Evolutionary conservation across 1,140 invertebrate species (phyloP).

Genomic region (Zaprionus africanus): DNA sequence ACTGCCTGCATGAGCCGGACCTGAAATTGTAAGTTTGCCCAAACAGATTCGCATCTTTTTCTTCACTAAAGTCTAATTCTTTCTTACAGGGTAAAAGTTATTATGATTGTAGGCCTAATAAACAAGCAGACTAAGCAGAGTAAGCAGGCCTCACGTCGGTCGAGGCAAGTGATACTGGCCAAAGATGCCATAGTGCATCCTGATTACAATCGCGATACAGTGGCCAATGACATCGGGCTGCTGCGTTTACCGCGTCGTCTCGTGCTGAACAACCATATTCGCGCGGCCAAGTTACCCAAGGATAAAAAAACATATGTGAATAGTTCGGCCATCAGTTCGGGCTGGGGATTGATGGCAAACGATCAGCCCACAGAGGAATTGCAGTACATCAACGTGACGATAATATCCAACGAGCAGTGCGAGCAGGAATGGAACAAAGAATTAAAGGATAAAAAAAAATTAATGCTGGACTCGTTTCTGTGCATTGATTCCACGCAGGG

Average conservation of each 20-base stretch:
- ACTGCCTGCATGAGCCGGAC: slow-evolving; percentile 46
- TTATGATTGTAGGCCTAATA: slow-evolving; percentile 31
- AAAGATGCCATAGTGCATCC: slow-evolving; percentile 37
- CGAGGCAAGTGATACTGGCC: slow-evolving; percentile 8
- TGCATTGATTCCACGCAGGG: slow-evolving; percentile 50
- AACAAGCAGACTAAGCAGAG: not conserved
- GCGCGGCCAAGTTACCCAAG: slow-evolving; percentile 39
- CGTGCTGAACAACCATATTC: slow-evolving; percentile 12
- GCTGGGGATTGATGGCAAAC: slow-evolving; percentile 52
- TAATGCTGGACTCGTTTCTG: slow-evolving; percentile 36
- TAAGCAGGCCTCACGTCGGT: not conserved
- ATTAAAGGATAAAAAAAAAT: slow-evolving; percentile 26
- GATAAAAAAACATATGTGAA: not conserved
- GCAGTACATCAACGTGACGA: slow-evolving; percentile 37
- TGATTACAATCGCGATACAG: slow-evolving; percentile 26
- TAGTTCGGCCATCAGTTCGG: slow-evolving; percentile 27
- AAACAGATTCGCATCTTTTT: not conserved
- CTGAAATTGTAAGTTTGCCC: slow-evolving; percentile 36
- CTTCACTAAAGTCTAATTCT: not conserved
- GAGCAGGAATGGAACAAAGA: slow-evolving; percentile 48
- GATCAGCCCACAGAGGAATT: slow-evolving; percentile 8
- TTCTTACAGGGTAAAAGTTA: slow-evolving; percentile 21
- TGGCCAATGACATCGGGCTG: slow-evolving; percentile 48
- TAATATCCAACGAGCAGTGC: slow-evolving; percentile 53
- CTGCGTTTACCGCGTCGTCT: slow-evolving; percentile 40